Conservation (phyloP, 2,113 vertebrate species). For the Sphyrna mokarran region DNA sequence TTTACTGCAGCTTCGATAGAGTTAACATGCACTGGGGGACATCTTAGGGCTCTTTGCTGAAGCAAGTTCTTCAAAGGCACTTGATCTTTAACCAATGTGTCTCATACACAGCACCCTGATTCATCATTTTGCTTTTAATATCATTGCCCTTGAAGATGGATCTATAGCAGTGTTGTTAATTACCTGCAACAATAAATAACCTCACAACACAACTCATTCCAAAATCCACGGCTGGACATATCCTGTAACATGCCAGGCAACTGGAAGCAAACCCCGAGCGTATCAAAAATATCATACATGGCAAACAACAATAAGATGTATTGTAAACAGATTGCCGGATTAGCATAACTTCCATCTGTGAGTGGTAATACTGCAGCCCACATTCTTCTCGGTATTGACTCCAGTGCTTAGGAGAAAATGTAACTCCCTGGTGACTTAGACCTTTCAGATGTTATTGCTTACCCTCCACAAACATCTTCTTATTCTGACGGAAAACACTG, state of each 20-base stretch:
- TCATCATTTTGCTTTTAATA: slow-evolving; percentile 34
- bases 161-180: slow-evolving; percentile 22
- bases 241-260: neutral
- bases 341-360: neutral
- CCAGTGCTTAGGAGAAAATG: neutral
- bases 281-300: neutral
- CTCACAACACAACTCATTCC: neutral
- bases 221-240: neutral
- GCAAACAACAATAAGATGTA: neutral
- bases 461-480: neutral
- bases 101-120: neutral
- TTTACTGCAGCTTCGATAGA: neutral
- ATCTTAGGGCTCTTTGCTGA: neutral
- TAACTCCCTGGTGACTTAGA: neutral
- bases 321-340: neutral
- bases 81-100: neutral
- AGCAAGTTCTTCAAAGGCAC: slow-evolving; percentile 19
- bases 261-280: neutral
- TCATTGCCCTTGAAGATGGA: slow-evolving; percentile 12
- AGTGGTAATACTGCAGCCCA: neutral
- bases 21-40: neutral
- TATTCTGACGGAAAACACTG: neutral
- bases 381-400: neutral
- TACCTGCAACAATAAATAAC: slow-evolving; percentile 9
- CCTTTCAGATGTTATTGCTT: neutral